These are phyloP conservation scores for Lithobates sylvaticus DNA, from an alignment of 2,797 vertebrate species.

Conservation along the genomic window DNA sequence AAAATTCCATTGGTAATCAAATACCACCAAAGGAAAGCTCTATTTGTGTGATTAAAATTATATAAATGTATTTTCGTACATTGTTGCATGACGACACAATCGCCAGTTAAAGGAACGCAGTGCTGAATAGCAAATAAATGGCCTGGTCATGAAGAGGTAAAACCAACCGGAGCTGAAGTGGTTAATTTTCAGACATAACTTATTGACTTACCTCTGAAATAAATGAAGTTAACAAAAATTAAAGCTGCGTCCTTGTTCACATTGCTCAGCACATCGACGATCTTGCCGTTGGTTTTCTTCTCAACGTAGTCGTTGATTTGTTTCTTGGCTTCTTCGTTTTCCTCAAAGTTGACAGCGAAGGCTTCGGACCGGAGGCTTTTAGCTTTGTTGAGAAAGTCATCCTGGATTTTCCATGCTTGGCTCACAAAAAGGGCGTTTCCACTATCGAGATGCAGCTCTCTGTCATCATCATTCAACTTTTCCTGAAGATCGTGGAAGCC, in stretches of 20 bases:
- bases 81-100: too few relatives aligned
- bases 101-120: too few relatives aligned
- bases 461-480: conserved; percentile 67
- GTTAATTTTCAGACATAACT: neutral
- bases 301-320: conserved; percentile 85
- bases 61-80: too few relatives aligned
- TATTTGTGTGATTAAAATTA: too few relatives aligned
- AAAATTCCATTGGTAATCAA: too few relatives aligned
- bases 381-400: conserved; percentile 75
- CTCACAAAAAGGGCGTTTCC: conserved; percentile 84
- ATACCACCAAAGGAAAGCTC: too few relatives aligned
- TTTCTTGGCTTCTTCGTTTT: conserved; percentile 69
- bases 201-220: conserved; percentile 86
- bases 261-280: conserved; percentile 82
- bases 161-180: too few relatives aligned
- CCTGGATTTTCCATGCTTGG: conserved; percentile 71
- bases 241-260: conserved; percentile 80
- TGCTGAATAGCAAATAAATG: too few relatives aligned
- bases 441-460: conserved; percentile 70
- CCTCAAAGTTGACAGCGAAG: conserved; percentile 79
- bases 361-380: conserved; percentile 78
- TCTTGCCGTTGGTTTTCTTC: conserved; percentile 84
- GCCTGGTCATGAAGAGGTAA: too few relatives aligned
- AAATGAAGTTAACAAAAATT: conserved; percentile 88
- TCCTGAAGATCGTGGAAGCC: conserved; percentile 78